phyloP scores from a whole-genome alignment of 1,140 invertebrate species.

The Hormaphis cornu region DNA sequence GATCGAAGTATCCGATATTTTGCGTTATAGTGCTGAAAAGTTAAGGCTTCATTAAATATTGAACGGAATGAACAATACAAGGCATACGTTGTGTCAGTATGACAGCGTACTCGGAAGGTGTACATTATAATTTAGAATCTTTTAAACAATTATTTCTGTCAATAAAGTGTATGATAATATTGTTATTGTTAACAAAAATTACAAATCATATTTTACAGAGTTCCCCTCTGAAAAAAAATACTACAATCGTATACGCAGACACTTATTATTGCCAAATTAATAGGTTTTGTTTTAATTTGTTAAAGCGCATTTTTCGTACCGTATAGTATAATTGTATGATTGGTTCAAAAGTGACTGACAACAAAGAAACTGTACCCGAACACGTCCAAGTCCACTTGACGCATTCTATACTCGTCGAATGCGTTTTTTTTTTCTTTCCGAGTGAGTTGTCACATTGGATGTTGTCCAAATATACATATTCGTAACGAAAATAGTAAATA shows the following conservation, averaged over 20 bases:
- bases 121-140: neutral
- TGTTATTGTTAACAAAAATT: no score
- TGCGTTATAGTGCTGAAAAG: no score
- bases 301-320: no score
- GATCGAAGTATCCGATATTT: no score
- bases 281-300: no score
- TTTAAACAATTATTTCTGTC: neutral
- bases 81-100: no score
- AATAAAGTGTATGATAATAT: neutral
- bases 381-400: neutral
- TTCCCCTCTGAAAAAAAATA: no score
- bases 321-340: no score
- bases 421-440: neutral
- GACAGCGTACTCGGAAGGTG: no score
- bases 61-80: neutral
- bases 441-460: neutral
- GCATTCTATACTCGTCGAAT: neutral
- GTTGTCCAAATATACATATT: slow-evolving; percentile 14
- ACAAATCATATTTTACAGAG: no score
- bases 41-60: neutral
- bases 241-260: no score
- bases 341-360: neutral
- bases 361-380: neutral
- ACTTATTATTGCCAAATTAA: no score
- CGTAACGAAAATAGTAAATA: neutral